Base-by-base conservation (phyloP, 2,797 vertebrate species). In the Sebastiscus tertius region DNA sequence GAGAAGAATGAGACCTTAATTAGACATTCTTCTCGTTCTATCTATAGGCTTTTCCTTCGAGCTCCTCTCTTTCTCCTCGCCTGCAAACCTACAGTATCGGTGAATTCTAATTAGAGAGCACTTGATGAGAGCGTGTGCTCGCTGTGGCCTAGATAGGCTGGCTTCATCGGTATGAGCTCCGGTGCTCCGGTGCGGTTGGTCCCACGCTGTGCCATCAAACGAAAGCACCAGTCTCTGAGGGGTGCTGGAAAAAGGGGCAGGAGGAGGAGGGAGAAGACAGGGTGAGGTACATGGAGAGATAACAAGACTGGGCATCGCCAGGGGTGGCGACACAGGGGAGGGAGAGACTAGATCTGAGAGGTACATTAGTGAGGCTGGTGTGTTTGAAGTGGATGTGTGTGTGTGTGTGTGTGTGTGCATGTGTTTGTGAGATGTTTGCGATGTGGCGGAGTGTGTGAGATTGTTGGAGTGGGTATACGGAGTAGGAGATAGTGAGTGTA, bases 51-150 rank as follows among this genome's bases (percentile, higher is more conserved):
- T 89, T 81, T 86, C 86, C 81, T 86, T 87, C 79, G 26, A 91
- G 81, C 82, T 82, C 52, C 72, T 65, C 72, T 83, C 72, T 42
- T 42, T 66, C 72, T 42, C 29, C 72, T 75, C 13, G 82, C 79
- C 66, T 84, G 69, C 65, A 90, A 91, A 88, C 75, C 73, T 84
- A 83, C 82, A 83, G 59, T 87, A 94, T 92, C 83, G 83, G 63
- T 89, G 90, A 92, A 93, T 92, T 89, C 91, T 93, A 95, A 95
- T 96, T 95, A 94, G 89, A 88, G 79, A 87, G 86, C 78, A 69
- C 85, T 88, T 89, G 91, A 95, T 94, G 91, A 92, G 87, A 87
- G 76, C 26, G 65, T 83, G 80, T 61, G 80, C 89, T 87, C 64
- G 66, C 56, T 54, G 66, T 94, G 94, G 82, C 94, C 94, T 91